These are phyloP conservation scores for Chinchilla lanigera DNA, from an alignment of 2,113 vertebrate genomes.

Conservation along the genomic window DNA sequence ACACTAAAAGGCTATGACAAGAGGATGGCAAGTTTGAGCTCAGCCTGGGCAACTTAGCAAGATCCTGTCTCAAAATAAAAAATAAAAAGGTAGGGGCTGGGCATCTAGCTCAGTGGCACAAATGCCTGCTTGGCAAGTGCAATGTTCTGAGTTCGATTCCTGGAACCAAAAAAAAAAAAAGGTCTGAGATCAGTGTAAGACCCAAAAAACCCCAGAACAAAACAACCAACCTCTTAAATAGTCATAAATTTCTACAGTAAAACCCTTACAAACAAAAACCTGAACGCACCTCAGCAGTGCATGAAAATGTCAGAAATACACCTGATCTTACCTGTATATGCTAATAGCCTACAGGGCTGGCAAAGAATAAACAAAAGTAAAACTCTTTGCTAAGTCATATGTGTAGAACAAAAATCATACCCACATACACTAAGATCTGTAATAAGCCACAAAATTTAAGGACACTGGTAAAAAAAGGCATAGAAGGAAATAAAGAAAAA, in stretches of 20 bases:
- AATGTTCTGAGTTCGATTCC: too few species aligned
- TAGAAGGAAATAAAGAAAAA: slow-evolving; percentile 37
- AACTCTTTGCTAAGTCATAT: not conserved
- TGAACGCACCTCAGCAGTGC: not conserved
- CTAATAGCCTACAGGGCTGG: not conserved
- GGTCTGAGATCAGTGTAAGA: not conserved
- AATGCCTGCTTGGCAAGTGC: too few species aligned
- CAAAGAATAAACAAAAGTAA: not conserved
- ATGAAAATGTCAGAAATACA: not conserved
- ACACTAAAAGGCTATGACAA: not conserved
- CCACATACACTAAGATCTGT: not conserved
- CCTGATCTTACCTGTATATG: not conserved
- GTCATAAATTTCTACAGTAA: not conserved
- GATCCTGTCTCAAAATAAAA: not conserved
- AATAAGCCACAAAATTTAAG: not conserved
- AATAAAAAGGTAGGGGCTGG: too few species aligned
- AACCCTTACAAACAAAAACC: slow-evolving; percentile 20
- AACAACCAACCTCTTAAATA: not conserved
- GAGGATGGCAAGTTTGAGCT: not conserved
- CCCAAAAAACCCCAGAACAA: not conserved
- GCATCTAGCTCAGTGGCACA: too few species aligned
- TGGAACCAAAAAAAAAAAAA: not conserved
- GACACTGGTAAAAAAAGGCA: not conserved
- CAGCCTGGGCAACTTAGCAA: not conserved
- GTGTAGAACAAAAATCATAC: not conserved